Evolutionary conservation across 2,113 vertebrate species (phyloP).

Genomic region (Callospermophilus lateralis): DNA sequence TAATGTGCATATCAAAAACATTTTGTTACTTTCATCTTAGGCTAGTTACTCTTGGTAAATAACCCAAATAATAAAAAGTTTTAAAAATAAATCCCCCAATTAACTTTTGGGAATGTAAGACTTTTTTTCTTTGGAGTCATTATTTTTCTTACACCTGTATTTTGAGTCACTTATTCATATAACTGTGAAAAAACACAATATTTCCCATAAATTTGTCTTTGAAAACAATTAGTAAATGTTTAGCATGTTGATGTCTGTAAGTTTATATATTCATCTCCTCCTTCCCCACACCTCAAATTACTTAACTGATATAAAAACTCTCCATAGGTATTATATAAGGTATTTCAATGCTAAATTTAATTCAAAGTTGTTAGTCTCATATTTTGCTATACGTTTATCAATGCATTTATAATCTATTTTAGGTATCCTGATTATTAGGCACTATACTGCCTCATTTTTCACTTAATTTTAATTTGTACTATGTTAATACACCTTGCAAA

Average conservation of each 20-base stretch:
- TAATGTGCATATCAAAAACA: slow-evolving; percentile 49
- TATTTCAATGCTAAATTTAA: not conserved
- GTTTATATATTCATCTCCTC: slow-evolving; percentile 28
- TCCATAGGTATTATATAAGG: not conserved
- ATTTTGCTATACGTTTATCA: not conserved
- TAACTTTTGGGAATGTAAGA: not conserved
- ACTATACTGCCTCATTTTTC: not conserved
- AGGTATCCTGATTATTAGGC: not conserved
- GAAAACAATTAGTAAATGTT: slow-evolving; percentile 35
- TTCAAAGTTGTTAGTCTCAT: not conserved
- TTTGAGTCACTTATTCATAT: not conserved
- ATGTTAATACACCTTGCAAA: not conserved
- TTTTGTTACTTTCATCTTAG: slow-evolving; percentile 50
- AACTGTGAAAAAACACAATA: slow-evolving; percentile 22
- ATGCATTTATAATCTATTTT: not conserved
- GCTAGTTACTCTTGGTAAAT: slow-evolving; percentile 50
- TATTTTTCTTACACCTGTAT: not conserved
- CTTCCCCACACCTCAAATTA: slow-evolving; percentile 7
- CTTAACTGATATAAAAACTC: slow-evolving; percentile 3
- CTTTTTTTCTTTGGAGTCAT: not conserved
- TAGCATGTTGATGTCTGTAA: not conserved
- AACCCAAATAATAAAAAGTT: slow-evolving; percentile 27
- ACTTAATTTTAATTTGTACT: not conserved
- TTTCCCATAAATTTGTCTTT: slow-evolving; percentile 34
- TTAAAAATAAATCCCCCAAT: slow-evolving; percentile 6